Evolutionary conservation across 2,888 invertebrate species (phyloP), one percentile per base, ranked within the genome.

Genomic region (Ptychoptera contaminata): DNA sequence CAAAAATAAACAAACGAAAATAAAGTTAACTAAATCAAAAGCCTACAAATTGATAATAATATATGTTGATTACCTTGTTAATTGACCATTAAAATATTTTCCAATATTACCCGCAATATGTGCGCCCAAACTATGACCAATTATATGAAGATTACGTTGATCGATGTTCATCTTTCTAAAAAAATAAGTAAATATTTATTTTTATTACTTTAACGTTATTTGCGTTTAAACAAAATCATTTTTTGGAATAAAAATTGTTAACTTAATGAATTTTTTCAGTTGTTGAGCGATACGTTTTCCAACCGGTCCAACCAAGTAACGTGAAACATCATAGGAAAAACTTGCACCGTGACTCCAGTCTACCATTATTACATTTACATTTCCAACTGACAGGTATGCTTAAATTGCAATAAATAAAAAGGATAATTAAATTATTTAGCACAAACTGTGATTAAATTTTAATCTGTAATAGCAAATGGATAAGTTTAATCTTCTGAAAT

Each of bases 81-180:
- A 36, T 1, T 48, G 51, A 2, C 65, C 61, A 50, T 62, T 59
- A 16, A 64, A 64, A 45, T 56, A 52, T 2, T 50, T 51, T 0
- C 62, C 65, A 11, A 64, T 55, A 43, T 55, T 50, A 0, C 64
- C 64, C 0, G 58, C 61, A 4, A 62, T 55, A 31, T 65, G 65
- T 0, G 63, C 63, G 2, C 65, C 65, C 43, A 65, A 46, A 42
- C 64, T 63, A 42, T 65, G 65, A 0, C 65, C 65, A 14, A 65
- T 50, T 10, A 65, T 40, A 42, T 65, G 65, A 1, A 65, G 53
- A 3, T 51, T 51, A 0, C 31, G 3, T 1, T 52, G 35, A 2
- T 45, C 39, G 8, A 57, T 52, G 37, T 51, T 47, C 23, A 54
- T 50, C 43, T 53, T 54, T 10, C 58, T 58, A 30, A 10, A 31